These are phyloP conservation scores for Ornithoptera alexandrae DNA, from an alignment of 2,888 invertebrate genomes.

Conservation along the genomic window DNA sequence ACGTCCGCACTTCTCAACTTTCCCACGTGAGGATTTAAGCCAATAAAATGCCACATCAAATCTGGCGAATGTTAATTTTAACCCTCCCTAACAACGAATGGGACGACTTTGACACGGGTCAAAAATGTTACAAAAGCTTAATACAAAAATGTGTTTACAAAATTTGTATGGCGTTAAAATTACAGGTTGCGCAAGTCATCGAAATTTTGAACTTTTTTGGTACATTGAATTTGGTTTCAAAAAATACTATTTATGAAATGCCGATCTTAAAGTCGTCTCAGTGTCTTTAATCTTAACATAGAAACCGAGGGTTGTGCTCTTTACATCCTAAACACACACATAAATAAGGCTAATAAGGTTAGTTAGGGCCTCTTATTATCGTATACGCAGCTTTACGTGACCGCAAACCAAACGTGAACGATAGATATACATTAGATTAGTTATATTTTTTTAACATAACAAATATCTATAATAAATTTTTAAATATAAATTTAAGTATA, in stretches of 20 bases:
- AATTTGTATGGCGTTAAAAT: neutral
- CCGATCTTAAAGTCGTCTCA: neutral
- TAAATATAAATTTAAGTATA: neutral
- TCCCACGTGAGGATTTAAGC: slow-evolving; percentile 46
- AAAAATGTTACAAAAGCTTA: slow-evolving; percentile 26
- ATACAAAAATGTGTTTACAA: slow-evolving; percentile 9
- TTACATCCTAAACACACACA: slow-evolving; percentile 26
- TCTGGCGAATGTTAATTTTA: slow-evolving; percentile 51
- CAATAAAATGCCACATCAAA: slow-evolving; percentile 58
- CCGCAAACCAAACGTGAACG: slow-evolving; percentile 25
- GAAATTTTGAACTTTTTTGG: neutral
- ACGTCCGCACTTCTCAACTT: slow-evolving; percentile 56
- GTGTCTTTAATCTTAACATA: slow-evolving; percentile 5
- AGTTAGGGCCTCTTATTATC: slow-evolving; percentile 24
- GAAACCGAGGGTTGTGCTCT: slow-evolving; percentile 2
- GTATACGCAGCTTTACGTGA: slow-evolving; percentile 30
- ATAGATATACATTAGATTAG: neutral
- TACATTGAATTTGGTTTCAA: no score
- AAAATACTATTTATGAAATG: no score
- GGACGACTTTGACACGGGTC: slow-evolving; percentile 45
- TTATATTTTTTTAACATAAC: no score
- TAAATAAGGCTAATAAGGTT: slow-evolving; percentile 30
- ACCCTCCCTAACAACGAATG: slow-evolving; percentile 51
- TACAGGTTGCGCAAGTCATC: neutral
- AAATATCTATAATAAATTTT: neutral